A percentile compares a stretch with the other conserved stretches of the same genome.
These are phyloP conservation scores for Melanostoma scalare DNA, from an alignment of 2,888 invertebrate species.

Conservation along the genomic window DNA sequence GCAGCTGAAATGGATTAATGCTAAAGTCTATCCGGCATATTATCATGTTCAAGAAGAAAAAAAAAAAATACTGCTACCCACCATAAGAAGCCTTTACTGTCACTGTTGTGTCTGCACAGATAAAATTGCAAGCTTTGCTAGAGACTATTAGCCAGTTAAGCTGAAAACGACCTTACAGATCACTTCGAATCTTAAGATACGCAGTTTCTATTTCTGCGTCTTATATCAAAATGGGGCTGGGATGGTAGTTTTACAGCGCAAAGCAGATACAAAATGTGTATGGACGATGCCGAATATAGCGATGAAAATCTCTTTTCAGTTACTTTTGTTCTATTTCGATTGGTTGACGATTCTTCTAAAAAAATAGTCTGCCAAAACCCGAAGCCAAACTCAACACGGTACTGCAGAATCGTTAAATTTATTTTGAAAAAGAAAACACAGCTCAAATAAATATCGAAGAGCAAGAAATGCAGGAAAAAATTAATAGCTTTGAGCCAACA, in stretches of 20 bases:
- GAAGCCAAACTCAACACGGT: too few relatives aligned
- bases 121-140: conserved; percentile 13
- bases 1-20: conserved; percentile 6
- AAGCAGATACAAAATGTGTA: neutral
- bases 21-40: conserved; percentile 19
- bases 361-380: too few relatives aligned
- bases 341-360: too few relatives aligned
- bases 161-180: conserved; percentile 6
- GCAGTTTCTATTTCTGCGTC: neutral
- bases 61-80: conserved; percentile 16
- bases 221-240: neutral
- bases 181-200: neutral
- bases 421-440: too few relatives aligned
- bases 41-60: conserved; percentile 15
- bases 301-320: neutral
- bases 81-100: conserved; percentile 26
- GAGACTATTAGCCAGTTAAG: neutral
- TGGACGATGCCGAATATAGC: neutral
- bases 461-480: too few relatives aligned
- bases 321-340: neutral
- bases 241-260: neutral
- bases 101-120: conserved; percentile 12
- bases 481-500: too few relatives aligned
- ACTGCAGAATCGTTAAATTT: too few relatives aligned
- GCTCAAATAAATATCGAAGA: too few relatives aligned